A percentile compares a stretch with the other conserved stretches of the same genome.
Conservation (phyloP, 1,140 invertebrate genomes). For the Calosoma granatense region DNA sequence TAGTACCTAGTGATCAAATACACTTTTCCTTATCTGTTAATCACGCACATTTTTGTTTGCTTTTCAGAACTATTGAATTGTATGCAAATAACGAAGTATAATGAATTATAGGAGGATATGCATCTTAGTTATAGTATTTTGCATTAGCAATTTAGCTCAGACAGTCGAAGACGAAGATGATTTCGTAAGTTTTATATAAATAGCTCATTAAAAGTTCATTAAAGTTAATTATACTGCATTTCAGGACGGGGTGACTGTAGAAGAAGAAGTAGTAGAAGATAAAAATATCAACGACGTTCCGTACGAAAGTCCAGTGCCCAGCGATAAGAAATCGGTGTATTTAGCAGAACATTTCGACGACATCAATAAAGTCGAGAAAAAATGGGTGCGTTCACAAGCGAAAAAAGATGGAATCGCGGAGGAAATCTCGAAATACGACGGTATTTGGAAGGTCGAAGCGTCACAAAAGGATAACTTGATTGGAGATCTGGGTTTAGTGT, state of each 20-base stretch:
- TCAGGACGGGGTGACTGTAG: conserved; percentile 32
- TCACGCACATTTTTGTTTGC: background rate
- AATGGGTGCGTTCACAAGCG: conserved; percentile 82
- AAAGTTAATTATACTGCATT: too few species aligned
- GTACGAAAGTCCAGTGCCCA: conserved; percentile 47
- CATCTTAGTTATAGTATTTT: background rate
- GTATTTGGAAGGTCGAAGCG: conserved; percentile 68
- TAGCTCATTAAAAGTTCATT: conserved; percentile 1
- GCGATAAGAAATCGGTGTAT: conserved; percentile 52
- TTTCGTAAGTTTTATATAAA: background rate
- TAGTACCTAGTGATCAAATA: background rate
- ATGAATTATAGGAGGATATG: background rate
- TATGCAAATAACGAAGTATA: background rate
- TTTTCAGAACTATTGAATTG: background rate
- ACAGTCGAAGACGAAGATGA: background rate
- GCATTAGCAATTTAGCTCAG: background rate
- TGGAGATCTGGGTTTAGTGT: conserved; percentile 79
- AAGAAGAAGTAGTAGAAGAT: conserved; percentile 21
- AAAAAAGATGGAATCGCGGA: conserved; percentile 91
- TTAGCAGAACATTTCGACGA: conserved; percentile 87
- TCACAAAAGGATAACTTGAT: conserved; percentile 63
- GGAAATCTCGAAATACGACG: conserved; percentile 91
- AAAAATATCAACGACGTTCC: conserved; percentile 20
- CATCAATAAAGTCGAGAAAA: conserved; percentile 56
- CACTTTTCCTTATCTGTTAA: background rate